Percentiles rank a stretch among this genome's conserved stretches.
phyloP scores from a whole-genome alignment of 2,797 vertebrate species.

The Peromyscus aztecus region DNA sequence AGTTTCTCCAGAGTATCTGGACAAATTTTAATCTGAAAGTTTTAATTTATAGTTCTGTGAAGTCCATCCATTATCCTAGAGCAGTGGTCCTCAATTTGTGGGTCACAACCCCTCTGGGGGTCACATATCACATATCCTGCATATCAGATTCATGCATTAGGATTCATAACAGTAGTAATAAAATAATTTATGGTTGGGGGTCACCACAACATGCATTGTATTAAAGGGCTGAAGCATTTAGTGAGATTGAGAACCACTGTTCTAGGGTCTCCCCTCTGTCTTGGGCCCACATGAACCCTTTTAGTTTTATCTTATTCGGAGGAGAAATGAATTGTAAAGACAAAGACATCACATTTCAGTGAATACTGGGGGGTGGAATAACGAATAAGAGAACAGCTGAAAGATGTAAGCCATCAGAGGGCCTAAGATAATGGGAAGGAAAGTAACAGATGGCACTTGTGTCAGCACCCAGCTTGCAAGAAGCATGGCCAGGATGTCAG shows the following conservation, averaged over 20 bases:
- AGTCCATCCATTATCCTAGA: neutral
- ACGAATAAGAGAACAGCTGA: neutral
- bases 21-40: neutral
- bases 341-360: neutral
- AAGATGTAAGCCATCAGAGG: neutral
- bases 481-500: no score
- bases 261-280: neutral
- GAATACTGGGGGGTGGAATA: neutral
- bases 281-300: neutral
- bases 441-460: neutral
- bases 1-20: fast-evolving
- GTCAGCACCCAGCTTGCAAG: fast-evolving
- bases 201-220: neutral
- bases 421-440: neutral
- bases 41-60: neutral
- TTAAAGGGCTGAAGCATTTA: neutral
- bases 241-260: neutral
- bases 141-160: neutral
- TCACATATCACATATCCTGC: neutral
- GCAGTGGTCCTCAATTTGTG: neutral
- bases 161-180: neutral
- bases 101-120: neutral
- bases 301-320: conserved; percentile 10
- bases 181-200: neutral
- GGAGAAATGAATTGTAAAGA: neutral